Conservation (phyloP, 1,140 invertebrate species). For the Saccostrea cuccullata region DNA sequence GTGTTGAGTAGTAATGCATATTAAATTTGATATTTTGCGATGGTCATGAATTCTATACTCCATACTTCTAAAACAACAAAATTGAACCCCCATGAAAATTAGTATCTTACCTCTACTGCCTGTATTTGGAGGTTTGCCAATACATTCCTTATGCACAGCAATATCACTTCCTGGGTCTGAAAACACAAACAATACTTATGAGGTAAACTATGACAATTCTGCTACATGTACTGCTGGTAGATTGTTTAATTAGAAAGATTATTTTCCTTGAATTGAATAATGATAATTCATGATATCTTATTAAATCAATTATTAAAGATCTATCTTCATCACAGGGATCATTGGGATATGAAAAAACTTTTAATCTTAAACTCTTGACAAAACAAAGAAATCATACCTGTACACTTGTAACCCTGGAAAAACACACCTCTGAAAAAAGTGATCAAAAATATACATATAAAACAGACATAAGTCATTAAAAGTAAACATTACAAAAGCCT, state of each 20-base stretch:
- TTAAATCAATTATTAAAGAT: no score
- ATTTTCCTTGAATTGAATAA: not conserved
- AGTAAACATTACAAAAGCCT: no score
- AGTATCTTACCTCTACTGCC: slow-evolving; percentile 57
- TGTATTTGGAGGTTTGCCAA: slow-evolving; percentile 67
- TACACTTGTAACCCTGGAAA: slow-evolving; percentile 81
- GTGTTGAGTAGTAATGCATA: no score
- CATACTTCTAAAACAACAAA: no score
- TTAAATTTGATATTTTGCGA: no score
- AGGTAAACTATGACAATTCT: not conserved
- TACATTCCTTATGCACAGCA: slow-evolving; percentile 77
- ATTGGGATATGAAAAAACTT: not conserved
- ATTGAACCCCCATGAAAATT: no score
- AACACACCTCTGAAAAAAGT: slow-evolving; percentile 89
- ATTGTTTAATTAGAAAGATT: not conserved
- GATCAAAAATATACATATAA: no score
- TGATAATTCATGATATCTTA: no score
- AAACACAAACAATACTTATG: slow-evolving; percentile 37
- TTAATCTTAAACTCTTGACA: slow-evolving; percentile 47
- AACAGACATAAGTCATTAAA: no score
- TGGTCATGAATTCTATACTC: no score
- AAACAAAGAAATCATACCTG: slow-evolving; percentile 9
- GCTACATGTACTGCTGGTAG: not conserved
- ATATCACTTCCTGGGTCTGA: slow-evolving; percentile 71
- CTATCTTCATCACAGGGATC: no score